phyloP scores from a whole-genome alignment of 2,113 vertebrate genomes.

The Excalfactoria chinensis region DNA sequence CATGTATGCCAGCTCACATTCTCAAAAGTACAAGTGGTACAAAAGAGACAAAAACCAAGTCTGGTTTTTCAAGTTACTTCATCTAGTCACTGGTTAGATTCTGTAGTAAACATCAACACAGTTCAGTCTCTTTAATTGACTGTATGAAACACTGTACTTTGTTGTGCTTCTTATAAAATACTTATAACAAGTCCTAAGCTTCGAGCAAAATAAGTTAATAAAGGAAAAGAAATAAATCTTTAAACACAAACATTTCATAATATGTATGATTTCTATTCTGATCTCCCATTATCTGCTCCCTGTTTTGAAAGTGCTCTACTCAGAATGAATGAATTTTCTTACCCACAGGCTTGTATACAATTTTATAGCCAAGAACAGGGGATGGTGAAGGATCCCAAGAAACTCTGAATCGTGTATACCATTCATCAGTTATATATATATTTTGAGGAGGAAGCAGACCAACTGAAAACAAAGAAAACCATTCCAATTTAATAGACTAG shows the following conservation, averaged over 20 bases:
- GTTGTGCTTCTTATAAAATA: not conserved
- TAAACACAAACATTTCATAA: not conserved
- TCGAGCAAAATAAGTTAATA: not conserved
- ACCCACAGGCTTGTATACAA: constrained; percentile 92
- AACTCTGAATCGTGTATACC: constrained; percentile 97
- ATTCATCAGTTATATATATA: constrained; percentile 95
- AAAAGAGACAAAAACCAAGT: not conserved
- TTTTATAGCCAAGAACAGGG: constrained; percentile 93
- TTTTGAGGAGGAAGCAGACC: constrained; percentile 91
- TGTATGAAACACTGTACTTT: not conserved
- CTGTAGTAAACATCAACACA: not conserved
- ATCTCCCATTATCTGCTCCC: not conserved
- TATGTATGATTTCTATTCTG: not conserved
- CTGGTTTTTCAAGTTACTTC: not conserved
- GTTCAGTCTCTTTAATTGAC: not conserved
- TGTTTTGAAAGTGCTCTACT: not conserved
- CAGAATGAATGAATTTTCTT: constrained; percentile 51
- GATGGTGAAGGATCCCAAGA: constrained; percentile 91
- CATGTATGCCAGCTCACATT: not conserved
- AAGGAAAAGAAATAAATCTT: not conserved
- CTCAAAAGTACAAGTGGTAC: not conserved
- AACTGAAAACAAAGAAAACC: constrained; percentile 77
- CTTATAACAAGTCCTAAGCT: not conserved
- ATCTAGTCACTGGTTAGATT: not conserved
- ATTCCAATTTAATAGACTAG: not conserved